Conservation (phyloP, 1,140 invertebrate species). For the Mycetomoellerius zeteki region DNA sequence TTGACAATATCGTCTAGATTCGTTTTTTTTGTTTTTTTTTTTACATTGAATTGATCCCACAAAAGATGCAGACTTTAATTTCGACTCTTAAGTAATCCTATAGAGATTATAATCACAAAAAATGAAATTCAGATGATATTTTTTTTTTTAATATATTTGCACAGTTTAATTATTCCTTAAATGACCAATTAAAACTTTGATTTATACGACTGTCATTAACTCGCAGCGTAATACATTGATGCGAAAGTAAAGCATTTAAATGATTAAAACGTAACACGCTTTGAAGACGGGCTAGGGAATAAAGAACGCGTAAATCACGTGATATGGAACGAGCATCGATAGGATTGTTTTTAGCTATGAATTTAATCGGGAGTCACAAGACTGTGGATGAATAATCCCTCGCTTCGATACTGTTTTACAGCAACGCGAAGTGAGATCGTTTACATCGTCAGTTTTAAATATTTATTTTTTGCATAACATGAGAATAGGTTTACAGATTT, state of each 20-base stretch:
- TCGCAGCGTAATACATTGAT: conserved; percentile 6
- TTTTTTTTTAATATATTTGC: conserved; percentile 19
- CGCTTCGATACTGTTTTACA: conserved; percentile 11
- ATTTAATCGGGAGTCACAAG: conserved; percentile 63
- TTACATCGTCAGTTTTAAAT: conserved; percentile 24
- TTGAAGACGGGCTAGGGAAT: conserved; percentile 15
- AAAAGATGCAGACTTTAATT: conserved; percentile 6
- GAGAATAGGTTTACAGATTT: background rate
- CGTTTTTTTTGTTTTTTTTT: background rate
- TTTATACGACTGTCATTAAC: conserved; percentile 29
- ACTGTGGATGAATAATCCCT: conserved; percentile 59
- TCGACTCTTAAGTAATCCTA: background rate
- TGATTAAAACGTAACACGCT: conserved; percentile 41
- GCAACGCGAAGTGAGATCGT: background rate
- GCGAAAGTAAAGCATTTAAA: conserved; percentile 24
- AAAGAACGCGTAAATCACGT: conserved; percentile 42
- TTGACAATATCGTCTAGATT: background rate
- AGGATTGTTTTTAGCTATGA: conserved; percentile 40
- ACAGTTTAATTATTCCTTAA: conserved; percentile 58
- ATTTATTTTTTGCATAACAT: conserved; percentile 27
- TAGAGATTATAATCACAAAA: background rate
- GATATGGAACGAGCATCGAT: conserved; percentile 26
- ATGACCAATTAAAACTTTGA: conserved; percentile 72
- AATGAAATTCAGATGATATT: conserved; percentile 33
- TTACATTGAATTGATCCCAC: background rate